Conservation (phyloP, 2,113 vertebrate genomes). For the Limnothrissa miodon region DNA sequence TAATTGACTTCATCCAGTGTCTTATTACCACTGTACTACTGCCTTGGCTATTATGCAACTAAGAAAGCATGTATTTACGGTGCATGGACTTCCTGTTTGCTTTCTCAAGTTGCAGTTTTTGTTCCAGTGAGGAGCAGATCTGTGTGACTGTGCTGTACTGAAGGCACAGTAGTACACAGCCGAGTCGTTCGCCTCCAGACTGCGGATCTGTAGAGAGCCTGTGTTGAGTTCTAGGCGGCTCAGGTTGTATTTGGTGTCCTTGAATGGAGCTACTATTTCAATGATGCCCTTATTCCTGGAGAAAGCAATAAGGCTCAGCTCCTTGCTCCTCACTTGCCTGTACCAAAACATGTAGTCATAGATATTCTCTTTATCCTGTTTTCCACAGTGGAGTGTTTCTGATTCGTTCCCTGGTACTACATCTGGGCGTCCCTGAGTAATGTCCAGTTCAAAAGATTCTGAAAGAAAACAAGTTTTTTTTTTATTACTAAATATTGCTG, state of each 20-base stretch:
- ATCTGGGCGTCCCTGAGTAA: constrained; percentile 27
- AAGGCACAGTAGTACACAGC: not conserved
- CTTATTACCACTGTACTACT: not conserved
- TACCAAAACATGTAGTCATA: not conserved
- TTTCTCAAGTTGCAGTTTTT: not conserved
- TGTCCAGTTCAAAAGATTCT: constrained; percentile 23
- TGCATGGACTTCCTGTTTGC: not conserved
- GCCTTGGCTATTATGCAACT: not conserved
- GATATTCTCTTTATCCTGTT: not conserved
- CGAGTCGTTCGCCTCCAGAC: not conserved
- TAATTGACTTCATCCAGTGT: not conserved
- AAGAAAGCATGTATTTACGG: not conserved
- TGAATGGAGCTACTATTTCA: not conserved
- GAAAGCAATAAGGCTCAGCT: constrained; percentile 19
- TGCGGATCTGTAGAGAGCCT: not conserved
- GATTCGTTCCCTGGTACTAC: not conserved
- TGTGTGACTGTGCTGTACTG: not conserved
- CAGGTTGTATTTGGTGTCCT: not conserved
- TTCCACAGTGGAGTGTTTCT: not conserved
- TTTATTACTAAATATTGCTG: not conserved
- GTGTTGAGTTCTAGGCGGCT: not conserved
- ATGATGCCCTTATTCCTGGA: constrained; percentile 17
- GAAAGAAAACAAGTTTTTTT: not conserved
- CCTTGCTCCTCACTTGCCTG: not conserved
- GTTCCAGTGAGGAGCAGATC: not conserved